Percentiles rank a stretch among this genome's conserved stretches.
Conservation (phyloP, 2,888 invertebrate species). For the Watsonalla cultraria region DNA sequence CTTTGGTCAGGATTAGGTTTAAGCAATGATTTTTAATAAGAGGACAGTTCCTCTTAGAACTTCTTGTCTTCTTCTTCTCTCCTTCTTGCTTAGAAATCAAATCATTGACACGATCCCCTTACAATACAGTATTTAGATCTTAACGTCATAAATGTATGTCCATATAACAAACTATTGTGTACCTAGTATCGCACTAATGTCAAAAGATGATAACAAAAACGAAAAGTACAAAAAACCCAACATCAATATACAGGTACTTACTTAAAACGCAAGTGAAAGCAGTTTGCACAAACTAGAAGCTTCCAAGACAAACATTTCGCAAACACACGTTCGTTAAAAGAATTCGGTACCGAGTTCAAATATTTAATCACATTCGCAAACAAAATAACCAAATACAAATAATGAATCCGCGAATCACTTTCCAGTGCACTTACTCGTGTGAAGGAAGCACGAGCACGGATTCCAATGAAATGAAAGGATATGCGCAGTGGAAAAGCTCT, state of each 20-base stretch:
- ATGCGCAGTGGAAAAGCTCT: conserved; percentile 56
- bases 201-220: neutral
- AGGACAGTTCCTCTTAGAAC: no score
- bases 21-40: no score
- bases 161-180: no score
- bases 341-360: neutral
- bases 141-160: no score
- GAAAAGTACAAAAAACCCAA: neutral
- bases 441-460: conserved; percentile 48
- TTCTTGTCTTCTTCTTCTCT: no score
- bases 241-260: neutral
- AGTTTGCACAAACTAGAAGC: neutral
- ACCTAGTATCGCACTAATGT: no score
- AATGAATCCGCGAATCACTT: neutral
- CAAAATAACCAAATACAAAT: neutral
- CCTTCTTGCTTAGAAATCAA: no score
- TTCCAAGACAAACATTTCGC: neutral
- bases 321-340: neutral
- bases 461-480: conserved; percentile 73
- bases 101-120: no score
- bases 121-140: no score
- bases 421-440: conserved; percentile 27
- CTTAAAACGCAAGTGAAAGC: neutral
- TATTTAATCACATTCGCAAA: neutral
- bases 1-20: no score